Percentiles rank a stretch among this genome's conserved stretches.
Evolutionary conservation across 2,113 vertebrate genomes (phyloP).

Genomic region (Octodon degus): DNA sequence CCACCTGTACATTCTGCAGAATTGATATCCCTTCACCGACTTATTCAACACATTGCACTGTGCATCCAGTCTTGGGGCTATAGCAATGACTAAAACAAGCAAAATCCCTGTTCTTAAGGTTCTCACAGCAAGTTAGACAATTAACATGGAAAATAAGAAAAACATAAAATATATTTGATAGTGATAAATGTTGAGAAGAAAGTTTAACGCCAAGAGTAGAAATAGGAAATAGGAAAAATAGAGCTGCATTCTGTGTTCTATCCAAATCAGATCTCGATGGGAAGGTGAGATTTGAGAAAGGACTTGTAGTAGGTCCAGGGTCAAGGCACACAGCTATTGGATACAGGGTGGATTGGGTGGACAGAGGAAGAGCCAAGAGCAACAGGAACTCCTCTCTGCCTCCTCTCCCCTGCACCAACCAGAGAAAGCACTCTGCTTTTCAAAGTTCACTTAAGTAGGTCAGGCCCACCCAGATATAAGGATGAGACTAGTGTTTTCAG

Average conservation of each 20-base stretch:
- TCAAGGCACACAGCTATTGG: neutral
- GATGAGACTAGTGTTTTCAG: neutral
- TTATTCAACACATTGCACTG: neutral
- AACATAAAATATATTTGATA: neutral
- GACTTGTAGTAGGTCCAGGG: neutral
- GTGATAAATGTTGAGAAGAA: neutral
- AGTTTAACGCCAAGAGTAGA: neutral
- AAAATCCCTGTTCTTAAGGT: neutral
- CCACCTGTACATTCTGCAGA: neutral
- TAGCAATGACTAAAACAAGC: neutral
- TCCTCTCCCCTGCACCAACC: neutral
- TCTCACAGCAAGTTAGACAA: neutral
- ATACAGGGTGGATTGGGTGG: neutral
- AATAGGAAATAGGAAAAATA: neutral
- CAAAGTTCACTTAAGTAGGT: neutral
- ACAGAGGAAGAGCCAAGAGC: neutral
- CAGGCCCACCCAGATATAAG: neutral
- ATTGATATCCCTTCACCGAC: neutral
- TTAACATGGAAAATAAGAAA: neutral
- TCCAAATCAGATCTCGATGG: neutral
- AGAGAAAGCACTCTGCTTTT: neutral
- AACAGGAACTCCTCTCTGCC: neutral
- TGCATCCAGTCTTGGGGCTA: neutral
- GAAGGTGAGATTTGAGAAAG: neutral
- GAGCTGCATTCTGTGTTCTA: neutral